Base-by-base conservation (phyloP, 2,888 invertebrate genomes). In the Ennomos erosarius region DNA sequence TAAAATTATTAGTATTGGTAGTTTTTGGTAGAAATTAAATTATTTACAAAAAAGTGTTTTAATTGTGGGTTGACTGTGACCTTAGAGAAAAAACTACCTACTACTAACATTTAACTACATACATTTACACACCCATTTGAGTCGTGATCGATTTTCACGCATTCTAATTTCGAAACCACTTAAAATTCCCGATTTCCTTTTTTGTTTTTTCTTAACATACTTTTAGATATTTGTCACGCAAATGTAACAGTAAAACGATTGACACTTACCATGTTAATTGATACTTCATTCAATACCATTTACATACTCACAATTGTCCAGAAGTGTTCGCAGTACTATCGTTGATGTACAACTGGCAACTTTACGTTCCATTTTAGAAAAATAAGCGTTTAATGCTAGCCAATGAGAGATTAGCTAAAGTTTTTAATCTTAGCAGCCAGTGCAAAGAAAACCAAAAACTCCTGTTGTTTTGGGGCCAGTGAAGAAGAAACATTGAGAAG, bases 261-360 rank as follows among this genome's bases (percentile, higher is more conserved):
- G 82, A 82, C 87, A 84, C 76, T 63, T 70, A 71, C 79, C 71
- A 73, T 88, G 90, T 84, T 90, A 90, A 90, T 88, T 87, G 81
- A 73, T 72, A 76, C 78, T 83, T 82, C 83, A 85, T 87, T 84
- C 81, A 78, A 79, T 78, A 78, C 74, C 67, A 73, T 82, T 76
- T 70, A 74, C 76, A 71, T 73, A 70, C 69, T 69, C 63, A 66
- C 65, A 72, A 73, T 65, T 66, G 67, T 67, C 61, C 59, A 65
- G 74, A 63, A 52, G 75, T 71, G 72, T 72, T 68, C 69, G 74
- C 88, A 88, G 88, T 88, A 62, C 68, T 74, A 76, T 80, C 75
- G 74, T 76, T 67, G 80, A 76, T 78, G 81, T 73, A 73, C 69
- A 46, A 66, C 75, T 67, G 78, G 68, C 72, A 79, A 79, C 79